Evolutionary conservation across 2,888 invertebrate species (phyloP).

Genomic region (Homarus gammarus): DNA sequence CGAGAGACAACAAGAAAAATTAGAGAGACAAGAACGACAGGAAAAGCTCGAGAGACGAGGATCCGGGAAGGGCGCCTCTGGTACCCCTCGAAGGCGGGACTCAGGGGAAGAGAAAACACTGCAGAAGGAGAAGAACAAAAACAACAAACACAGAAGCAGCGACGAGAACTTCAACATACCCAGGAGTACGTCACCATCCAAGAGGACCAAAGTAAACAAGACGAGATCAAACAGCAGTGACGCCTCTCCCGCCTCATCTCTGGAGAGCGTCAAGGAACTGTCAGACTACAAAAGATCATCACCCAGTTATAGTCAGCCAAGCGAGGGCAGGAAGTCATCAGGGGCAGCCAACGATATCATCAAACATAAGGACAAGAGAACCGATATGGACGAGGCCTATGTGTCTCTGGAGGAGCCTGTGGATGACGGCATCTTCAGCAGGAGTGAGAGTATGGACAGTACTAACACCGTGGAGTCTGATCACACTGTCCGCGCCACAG

Average conservation of each 20-base stretch:
- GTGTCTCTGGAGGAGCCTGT: conserved; percentile 72
- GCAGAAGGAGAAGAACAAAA: conserved; percentile 25
- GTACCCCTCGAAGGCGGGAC: conserved; percentile 34
- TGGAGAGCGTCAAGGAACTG: conserved; percentile 70
- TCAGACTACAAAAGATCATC: conserved; percentile 43
- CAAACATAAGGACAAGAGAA: conserved; percentile 32
- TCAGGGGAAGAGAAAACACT: conserved; percentile 47
- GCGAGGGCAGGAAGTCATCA: neutral
- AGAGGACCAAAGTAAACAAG: conserved; percentile 50
- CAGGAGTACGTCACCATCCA: conserved; percentile 68
- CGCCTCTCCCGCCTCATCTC: conserved; percentile 66
- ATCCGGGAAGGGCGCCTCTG: conserved; percentile 23
- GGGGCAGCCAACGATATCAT: conserved; percentile 28
- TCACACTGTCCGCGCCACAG: conserved; percentile 59
- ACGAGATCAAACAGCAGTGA: conserved; percentile 67
- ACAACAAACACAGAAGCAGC: conserved; percentile 32
- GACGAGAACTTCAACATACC: conserved; percentile 16
- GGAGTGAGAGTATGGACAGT: conserved; percentile 70
- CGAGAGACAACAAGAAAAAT: conserved; percentile 65
- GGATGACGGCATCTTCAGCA: conserved; percentile 60
- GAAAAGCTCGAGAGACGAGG: conserved; percentile 57
- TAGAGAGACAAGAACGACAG: conserved; percentile 66
- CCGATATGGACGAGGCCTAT: conserved; percentile 72
- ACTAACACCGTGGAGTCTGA: conserved; percentile 68
- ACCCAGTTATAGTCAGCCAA: neutral